These are phyloP conservation scores for Synergus umbraculus DNA, from an alignment of 2,888 invertebrate genomes.

Conservation along the genomic window DNA sequence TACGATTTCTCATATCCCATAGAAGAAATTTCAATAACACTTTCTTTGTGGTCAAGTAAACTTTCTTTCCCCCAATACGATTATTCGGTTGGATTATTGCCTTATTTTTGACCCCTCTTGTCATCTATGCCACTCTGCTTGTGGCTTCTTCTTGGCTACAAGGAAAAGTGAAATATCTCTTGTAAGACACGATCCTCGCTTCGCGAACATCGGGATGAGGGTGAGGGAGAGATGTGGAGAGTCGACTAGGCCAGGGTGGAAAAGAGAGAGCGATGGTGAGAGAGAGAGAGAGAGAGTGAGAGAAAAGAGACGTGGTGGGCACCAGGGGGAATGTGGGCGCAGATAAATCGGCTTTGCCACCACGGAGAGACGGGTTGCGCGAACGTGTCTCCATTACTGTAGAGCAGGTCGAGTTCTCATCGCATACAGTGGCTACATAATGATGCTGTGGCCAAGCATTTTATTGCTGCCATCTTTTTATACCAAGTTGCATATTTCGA, in stretches of 20 bases:
- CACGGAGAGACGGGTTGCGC: slow-evolving; percentile 67
- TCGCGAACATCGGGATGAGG: slow-evolving; percentile 57
- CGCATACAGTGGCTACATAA: slow-evolving; percentile 60
- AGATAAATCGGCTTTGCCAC: slow-evolving; percentile 73
- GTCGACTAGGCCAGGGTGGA: slow-evolving; percentile 34
- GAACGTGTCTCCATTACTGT: slow-evolving; percentile 72
- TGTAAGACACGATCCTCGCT: slow-evolving; percentile 67
- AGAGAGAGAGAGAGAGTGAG: slow-evolving; percentile 46
- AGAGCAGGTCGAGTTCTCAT: slow-evolving; percentile 49
- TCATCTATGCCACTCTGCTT: slow-evolving; percentile 38
- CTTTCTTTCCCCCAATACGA: background rate
- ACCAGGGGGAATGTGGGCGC: slow-evolving; percentile 61
- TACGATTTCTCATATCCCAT: background rate
- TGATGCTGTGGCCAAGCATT: slow-evolving; percentile 56
- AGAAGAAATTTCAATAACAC: background rate
- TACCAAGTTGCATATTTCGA: slow-evolving; percentile 48
- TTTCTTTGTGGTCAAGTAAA: background rate
- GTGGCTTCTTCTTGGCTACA: slow-evolving; percentile 55
- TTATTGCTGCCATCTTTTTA: slow-evolving; percentile 57
- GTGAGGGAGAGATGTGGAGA: slow-evolving; percentile 37
- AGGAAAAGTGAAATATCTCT: slow-evolving; percentile 71
- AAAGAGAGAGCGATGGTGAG: slow-evolving; percentile 49
- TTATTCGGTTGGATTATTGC: slow-evolving; percentile 34
- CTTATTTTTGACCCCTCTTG: slow-evolving; percentile 50
- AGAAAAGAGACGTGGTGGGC: slow-evolving; percentile 1